Base-by-base conservation (phyloP, 1,140 invertebrate species). In the Lepeophtheirus salmonis region DNA sequence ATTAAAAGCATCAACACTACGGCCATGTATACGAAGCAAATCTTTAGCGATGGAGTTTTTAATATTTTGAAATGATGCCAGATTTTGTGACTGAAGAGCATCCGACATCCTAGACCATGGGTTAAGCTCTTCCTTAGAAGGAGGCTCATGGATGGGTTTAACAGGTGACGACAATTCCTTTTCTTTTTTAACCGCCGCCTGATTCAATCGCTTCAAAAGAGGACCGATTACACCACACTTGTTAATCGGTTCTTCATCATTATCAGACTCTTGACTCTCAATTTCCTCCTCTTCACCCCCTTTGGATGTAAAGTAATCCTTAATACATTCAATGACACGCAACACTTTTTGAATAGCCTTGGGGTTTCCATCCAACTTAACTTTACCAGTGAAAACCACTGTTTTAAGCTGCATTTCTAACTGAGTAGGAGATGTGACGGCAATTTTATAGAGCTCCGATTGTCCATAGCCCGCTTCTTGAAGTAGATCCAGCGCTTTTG, bases 291-390 rank as follows among this genome's bases (percentile, higher is more conserved):
- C 22, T 30, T 41, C 55, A 10, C 25, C 55, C 14, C 30, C 55
- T 2, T 57, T 3, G 10, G 55, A 24, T 17, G 55, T 30, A 57
- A 57, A 57, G 21, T 57, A 57, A 16, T 57, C 17, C 2, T 24
- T 25, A 13, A 57, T 17, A 18, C 22, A 17, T 41, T 57, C 55
- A 41, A 57, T 57, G 55, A 57, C 26, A n/a, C 55, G 22, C 2
- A 57, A 4, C 22, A 57, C 55, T 21, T 57, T 21, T 2, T 24
- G 17, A 20, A 57, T 26, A 2, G 21, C 23, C 21, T 41, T 23
- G 13, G 22, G 22, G 16, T 57, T 41, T 14, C 16, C 3, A 3
- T 25, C 55, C 14, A 57, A 17, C 25, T 12, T 14, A 17, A 57
- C 26, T 41, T 41, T 25, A n/a, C 55, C 55, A 13, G 23, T 26